Evolutionary conservation across 1,140 invertebrate species (phyloP).

Genomic region (Schmidtea mediterranea): DNA sequence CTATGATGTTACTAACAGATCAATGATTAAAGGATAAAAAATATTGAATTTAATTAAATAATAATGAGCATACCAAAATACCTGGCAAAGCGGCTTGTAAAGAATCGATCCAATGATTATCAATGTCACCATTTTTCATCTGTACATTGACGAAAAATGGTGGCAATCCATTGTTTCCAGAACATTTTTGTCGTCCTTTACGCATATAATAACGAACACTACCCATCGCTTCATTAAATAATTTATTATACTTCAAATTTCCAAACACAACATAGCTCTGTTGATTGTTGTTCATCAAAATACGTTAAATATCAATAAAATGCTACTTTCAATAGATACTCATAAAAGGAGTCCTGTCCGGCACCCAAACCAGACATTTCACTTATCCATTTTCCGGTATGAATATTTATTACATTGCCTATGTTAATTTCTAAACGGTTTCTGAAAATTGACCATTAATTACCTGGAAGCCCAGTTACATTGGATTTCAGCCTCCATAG

Average conservation of each 20-base stretch:
- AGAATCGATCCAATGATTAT: constrained; percentile 41
- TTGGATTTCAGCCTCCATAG: constrained; percentile 35
- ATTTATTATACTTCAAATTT: not conserved
- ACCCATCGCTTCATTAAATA: constrained; percentile 1
- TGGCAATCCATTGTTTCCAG: constrained; percentile 34
- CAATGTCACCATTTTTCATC: constrained; percentile 36
- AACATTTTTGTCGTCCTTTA: constrained; percentile 30
- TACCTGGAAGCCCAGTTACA: constrained; percentile 37
- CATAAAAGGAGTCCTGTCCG: constrained; percentile 41
- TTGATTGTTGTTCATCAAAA: no score
- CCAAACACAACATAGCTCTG: not conserved
- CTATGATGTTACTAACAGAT: no score
- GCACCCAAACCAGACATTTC: constrained; percentile 38
- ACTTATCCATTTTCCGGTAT: constrained; percentile 38
- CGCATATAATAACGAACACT: not conserved
- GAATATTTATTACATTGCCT: constrained; percentile 37
- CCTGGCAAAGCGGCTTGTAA: constrained; percentile 38
- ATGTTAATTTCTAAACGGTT: no score
- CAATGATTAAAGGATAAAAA: no score
- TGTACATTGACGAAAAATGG: constrained; percentile 45
- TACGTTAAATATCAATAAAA: not conserved
- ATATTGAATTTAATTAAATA: no score
- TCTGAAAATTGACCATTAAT: constrained; percentile 6
- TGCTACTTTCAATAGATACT: constrained; percentile 37
- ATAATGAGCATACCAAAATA: constrained; percentile 34